These are phyloP conservation scores for Leiothrix lutea DNA, from an alignment of 2,113 vertebrate genomes.

Conservation along the genomic window DNA sequence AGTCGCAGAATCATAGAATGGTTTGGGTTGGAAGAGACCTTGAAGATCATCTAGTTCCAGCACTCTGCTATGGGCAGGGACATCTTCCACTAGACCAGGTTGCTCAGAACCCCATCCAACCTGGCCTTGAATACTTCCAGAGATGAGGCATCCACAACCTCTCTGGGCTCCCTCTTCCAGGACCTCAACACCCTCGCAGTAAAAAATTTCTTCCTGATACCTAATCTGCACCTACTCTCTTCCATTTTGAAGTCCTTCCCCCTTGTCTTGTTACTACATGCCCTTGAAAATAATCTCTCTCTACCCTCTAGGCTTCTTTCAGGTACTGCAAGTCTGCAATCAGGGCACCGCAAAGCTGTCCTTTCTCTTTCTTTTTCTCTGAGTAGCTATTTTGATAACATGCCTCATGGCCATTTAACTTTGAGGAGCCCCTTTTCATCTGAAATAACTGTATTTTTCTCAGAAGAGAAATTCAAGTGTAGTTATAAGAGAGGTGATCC, in stretches of 20 bases:
- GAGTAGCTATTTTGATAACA: neutral
- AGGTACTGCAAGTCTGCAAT: neutral
- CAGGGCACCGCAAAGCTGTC: neutral
- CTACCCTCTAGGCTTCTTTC: neutral
- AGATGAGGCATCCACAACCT: neutral
- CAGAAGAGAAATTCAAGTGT: constrained; percentile 30
- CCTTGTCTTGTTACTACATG: neutral
- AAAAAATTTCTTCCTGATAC: neutral
- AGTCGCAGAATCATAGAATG: neutral
- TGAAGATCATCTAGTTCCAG: neutral
- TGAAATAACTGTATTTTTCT: constrained; percentile 9
- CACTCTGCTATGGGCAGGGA: neutral
- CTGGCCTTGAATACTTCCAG: neutral
- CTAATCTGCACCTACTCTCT: neutral
- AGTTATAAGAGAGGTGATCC: constrained; percentile 52
- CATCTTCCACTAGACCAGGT: neutral
- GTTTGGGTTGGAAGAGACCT: neutral
- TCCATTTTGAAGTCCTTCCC: neutral
- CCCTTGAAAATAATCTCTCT: neutral
- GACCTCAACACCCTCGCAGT: neutral
- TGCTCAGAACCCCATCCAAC: neutral
- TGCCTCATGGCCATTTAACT: neutral
- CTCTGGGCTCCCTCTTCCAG: neutral
- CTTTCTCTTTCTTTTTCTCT: neutral
- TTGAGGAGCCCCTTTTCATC: neutral